Evolutionary conservation across 1,140 invertebrate species (phyloP).

Genomic region (Cyphomyrmex costatus): DNA sequence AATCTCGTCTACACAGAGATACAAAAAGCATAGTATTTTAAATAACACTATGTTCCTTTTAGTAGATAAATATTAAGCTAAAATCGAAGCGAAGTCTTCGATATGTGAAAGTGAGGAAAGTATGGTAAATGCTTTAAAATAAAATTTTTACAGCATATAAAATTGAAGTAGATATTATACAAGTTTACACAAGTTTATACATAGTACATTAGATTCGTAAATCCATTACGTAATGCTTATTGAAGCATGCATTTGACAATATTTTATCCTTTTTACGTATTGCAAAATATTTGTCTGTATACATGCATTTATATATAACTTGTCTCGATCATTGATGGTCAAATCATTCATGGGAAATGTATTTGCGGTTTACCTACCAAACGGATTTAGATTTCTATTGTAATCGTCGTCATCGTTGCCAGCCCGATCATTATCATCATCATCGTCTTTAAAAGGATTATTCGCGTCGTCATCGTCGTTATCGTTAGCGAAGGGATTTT

Average conservation of each 20-base stretch:
- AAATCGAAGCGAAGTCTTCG: background rate
- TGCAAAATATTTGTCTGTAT: background rate
- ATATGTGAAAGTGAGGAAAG: background rate
- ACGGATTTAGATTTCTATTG: constrained; percentile 90
- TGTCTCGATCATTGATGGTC: background rate
- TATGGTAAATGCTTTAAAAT: background rate
- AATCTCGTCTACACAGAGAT: background rate
- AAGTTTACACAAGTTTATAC: constrained; percentile 31
- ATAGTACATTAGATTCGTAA: constrained; percentile 6
- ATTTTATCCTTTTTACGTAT: constrained; percentile 17
- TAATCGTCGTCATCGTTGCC: constrained; percentile 86
- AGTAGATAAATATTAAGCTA: constrained; percentile 10
- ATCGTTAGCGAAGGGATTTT: constrained; percentile 88
- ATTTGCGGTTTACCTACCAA: constrained; percentile 82
- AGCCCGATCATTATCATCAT: constrained; percentile 84
- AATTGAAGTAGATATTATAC: constrained; percentile 31
- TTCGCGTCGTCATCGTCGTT: constrained; percentile 81
- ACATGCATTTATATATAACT: background rate
- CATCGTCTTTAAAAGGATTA: constrained; percentile 84
- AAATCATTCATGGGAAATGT: constrained; percentile 10
- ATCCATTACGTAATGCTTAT: constrained; percentile 18
- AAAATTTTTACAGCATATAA: constrained; percentile 30
- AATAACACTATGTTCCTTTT: background rate
- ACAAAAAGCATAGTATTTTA: background rate
- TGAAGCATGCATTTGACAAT: constrained; percentile 8